Evolutionary conservation across 1,140 invertebrate species (phyloP).

Genomic region (Micrasema minimum): DNA sequence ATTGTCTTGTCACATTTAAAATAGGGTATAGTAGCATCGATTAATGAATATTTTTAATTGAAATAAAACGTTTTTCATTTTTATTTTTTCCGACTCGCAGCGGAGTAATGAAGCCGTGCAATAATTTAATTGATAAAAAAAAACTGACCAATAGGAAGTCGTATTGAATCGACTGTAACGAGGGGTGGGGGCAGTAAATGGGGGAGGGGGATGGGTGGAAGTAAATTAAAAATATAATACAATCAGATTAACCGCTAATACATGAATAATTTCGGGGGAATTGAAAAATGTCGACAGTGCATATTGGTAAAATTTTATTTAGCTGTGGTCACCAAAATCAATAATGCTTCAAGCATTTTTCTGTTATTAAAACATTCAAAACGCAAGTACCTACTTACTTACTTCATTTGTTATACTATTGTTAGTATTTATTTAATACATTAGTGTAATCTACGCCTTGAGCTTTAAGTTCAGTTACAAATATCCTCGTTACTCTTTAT

Average conservation of each 20-base stretch:
- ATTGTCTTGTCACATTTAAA: too few relatives aligned
- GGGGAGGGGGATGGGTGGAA: conserved; percentile 7
- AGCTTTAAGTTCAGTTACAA: too few relatives aligned
- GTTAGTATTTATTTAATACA: too few relatives aligned
- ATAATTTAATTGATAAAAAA: conserved; percentile 25
- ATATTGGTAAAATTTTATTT: conserved; percentile 34
- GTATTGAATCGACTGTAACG: background rate
- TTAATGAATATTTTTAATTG: too few relatives aligned
- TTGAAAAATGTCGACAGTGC: conserved; percentile 38
- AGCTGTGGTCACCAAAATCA: background rate
- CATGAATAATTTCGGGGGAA: conserved; percentile 42
- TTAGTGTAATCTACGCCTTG: too few relatives aligned
- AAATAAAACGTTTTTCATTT: too few relatives aligned
- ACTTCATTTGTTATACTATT: too few relatives aligned
- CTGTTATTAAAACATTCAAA: too few relatives aligned
- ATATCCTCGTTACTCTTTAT: too few relatives aligned
- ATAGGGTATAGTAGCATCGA: too few relatives aligned
- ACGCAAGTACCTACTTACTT: too few relatives aligned
- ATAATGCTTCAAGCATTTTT: too few relatives aligned
- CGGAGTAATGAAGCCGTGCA: conserved; percentile 16
- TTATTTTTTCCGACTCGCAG: conserved; percentile 4
- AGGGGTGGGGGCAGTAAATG: conserved; percentile 1
- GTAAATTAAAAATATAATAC: conserved; percentile 46
- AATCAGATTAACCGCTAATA: conserved; percentile 45
- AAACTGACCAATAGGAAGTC: conserved; percentile 17